Evolutionary conservation across 2,113 vertebrate genomes (phyloP).

Genomic region (Chlorodrepanis virens): DNA sequence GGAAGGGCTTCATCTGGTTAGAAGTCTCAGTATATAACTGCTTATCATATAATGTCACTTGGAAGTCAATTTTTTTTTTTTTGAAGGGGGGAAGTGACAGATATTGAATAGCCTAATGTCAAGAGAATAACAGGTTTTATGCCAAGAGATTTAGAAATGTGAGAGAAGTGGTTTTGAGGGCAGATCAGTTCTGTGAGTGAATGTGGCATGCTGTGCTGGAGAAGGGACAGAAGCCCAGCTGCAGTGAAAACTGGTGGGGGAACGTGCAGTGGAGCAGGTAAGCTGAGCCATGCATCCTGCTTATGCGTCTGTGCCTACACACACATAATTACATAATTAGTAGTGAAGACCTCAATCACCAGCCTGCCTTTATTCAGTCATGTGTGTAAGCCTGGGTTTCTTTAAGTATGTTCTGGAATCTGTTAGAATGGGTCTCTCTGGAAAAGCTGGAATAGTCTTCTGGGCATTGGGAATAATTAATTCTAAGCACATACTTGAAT

Average conservation of each 20-base stretch:
- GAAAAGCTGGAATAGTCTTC: background rate
- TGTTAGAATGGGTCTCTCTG: background rate
- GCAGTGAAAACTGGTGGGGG: background rate
- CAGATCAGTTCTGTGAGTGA: constrained; percentile 33
- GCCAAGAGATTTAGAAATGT: constrained; percentile 59
- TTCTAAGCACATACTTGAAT: background rate
- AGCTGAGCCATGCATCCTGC: background rate
- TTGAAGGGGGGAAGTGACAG: constrained; percentile 45
- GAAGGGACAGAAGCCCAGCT: background rate
- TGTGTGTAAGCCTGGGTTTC: background rate
- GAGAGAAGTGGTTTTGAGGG: constrained; percentile 58
- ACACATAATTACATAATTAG: background rate
- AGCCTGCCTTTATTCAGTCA: background rate
- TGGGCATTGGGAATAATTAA: background rate
- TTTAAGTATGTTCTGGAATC: background rate
- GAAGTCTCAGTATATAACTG: constrained; percentile 57
- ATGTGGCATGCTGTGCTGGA: background rate
- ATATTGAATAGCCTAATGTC: constrained; percentile 63
- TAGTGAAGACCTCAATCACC: background rate
- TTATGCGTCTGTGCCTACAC: background rate
- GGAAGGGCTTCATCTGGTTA: constrained; percentile 66
- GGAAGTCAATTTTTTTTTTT: constrained; percentile 57
- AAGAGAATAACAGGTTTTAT: constrained; percentile 66
- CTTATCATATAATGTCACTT: constrained; percentile 70
- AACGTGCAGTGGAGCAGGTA: background rate